Percentiles rank a stretch among this genome's conserved stretches.
phyloP scores from a whole-genome alignment of 2,888 invertebrate genomes.

The Sphaeridia pumilis region DNA sequence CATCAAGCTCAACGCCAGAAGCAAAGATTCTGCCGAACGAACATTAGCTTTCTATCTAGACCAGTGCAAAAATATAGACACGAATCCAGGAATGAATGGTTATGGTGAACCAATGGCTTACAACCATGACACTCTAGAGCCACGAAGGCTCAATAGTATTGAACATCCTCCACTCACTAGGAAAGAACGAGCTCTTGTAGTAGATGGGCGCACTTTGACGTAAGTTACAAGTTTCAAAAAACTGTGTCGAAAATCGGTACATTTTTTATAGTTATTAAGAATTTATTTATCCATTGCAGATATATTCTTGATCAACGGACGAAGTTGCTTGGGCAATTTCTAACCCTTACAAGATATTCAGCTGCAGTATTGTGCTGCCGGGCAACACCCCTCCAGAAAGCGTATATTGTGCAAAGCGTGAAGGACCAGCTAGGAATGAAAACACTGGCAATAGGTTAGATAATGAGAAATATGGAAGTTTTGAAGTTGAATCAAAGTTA shows the following conservation, averaged over 20 bases:
- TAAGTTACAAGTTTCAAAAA: slow-evolving; percentile 35
- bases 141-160: neutral
- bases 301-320: slow-evolving; percentile 79
- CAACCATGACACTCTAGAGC: neutral
- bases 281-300: slow-evolving; percentile 36
- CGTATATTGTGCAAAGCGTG: slow-evolving; percentile 70
- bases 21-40: slow-evolving; percentile 65
- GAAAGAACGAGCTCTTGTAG: slow-evolving; percentile 62
- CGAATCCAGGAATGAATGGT: neutral
- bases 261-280: no score
- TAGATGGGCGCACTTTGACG: slow-evolving; percentile 86
- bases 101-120: neutral
- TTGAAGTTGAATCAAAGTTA: no score
- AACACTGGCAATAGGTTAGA: slow-evolving; percentile 68
- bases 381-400: slow-evolving; percentile 85
- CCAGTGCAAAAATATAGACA: slow-evolving; percentile 46
- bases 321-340: slow-evolving; percentile 68
- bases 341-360: slow-evolving; percentile 69
- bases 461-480: neutral
- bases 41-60: slow-evolving; percentile 53
- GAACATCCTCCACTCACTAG: slow-evolving; percentile 19
- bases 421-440: slow-evolving; percentile 78
- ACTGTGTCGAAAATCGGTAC: slow-evolving; percentile 1
- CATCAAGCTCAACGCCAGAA: slow-evolving; percentile 62
- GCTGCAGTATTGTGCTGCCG: slow-evolving; percentile 86